A percentile compares a stretch with the other conserved stretches of the same genome.
phyloP scores from a whole-genome alignment of 2,888 invertebrate genomes.

The Argyresthia albistria region DNA sequence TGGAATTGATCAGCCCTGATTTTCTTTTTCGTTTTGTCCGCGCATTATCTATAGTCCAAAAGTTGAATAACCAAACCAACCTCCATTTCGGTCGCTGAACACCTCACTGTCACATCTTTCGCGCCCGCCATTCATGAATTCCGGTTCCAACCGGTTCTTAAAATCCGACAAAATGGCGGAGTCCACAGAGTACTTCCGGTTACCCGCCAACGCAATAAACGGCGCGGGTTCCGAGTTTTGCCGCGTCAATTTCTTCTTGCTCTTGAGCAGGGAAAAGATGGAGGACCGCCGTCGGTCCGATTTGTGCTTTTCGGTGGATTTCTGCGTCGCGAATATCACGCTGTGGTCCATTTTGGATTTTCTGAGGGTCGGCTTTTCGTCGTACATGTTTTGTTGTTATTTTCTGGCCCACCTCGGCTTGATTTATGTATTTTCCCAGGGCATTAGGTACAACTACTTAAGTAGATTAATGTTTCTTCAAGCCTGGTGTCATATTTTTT shows the following conservation, averaged over 20 bases:
- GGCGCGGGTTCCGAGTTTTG: slow-evolving; percentile 43
- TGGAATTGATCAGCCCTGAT: too few relatives aligned
- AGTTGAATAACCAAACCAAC: background rate
- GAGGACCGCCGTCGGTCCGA: slow-evolving; percentile 40
- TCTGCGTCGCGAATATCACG: slow-evolving; percentile 23
- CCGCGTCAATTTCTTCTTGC: slow-evolving; percentile 43
- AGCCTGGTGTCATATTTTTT: too few relatives aligned
- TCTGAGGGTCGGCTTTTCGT: too few relatives aligned
- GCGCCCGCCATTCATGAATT: slow-evolving; percentile 12
- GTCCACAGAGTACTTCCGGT: slow-evolving; percentile 48
- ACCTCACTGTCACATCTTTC: background rate
- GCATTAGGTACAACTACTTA: too few relatives aligned
- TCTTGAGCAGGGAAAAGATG: slow-evolving; percentile 44
- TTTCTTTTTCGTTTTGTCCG: too few relatives aligned
- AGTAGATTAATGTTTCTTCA: too few relatives aligned
- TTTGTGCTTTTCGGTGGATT: slow-evolving; percentile 28
- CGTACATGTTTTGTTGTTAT: too few relatives aligned
- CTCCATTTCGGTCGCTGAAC: background rate
- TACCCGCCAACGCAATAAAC: slow-evolving; percentile 16
- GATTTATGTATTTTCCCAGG: too few relatives aligned
- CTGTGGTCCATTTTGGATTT: slow-evolving; percentile 30
- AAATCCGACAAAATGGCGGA: slow-evolving; percentile 45
- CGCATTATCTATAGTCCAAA: too few relatives aligned
- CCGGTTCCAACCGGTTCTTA: slow-evolving; percentile 23
- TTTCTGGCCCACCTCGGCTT: too few relatives aligned